Evolutionary conservation across 2,888 invertebrate species (phyloP).

Genomic region (Strigamia transsilvanica): DNA sequence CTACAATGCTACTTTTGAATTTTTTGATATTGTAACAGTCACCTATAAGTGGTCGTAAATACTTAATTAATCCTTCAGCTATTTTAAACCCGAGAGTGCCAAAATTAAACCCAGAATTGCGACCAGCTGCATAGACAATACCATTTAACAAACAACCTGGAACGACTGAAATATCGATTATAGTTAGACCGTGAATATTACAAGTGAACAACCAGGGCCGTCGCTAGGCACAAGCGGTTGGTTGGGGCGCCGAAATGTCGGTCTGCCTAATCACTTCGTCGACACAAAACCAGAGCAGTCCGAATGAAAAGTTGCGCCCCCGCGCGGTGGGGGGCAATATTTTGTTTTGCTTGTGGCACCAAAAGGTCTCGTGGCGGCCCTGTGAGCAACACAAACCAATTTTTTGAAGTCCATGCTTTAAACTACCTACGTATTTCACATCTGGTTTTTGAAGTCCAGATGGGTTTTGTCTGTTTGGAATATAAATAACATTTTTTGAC

Average conservation of each 20-base stretch:
- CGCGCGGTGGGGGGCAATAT: no score
- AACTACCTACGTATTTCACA: neutral
- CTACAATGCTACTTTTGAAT: neutral
- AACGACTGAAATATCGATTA: neutral
- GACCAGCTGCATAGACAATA: neutral
- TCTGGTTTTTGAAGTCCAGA: slow-evolving; percentile 1
- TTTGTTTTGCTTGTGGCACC: no score
- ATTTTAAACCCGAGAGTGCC: neutral
- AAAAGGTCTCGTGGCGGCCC: no score
- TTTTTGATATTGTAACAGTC: neutral
- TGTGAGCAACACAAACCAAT: neutral
- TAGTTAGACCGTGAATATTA: neutral
- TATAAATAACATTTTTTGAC: neutral
- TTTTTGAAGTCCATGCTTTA: neutral
- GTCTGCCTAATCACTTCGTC: no score
- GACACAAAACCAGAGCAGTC: no score
- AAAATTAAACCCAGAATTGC: neutral
- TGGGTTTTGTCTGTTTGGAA: neutral
- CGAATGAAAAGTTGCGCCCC: no score
- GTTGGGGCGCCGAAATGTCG: no score
- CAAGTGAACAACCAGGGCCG: neutral
- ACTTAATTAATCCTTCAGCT: neutral
- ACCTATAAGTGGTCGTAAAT: neutral
- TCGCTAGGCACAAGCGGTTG: no score
- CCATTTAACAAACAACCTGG: neutral